phyloP scores from a whole-genome alignment of 2,797 vertebrate genomes.

The Forpus xanthops region DNA sequence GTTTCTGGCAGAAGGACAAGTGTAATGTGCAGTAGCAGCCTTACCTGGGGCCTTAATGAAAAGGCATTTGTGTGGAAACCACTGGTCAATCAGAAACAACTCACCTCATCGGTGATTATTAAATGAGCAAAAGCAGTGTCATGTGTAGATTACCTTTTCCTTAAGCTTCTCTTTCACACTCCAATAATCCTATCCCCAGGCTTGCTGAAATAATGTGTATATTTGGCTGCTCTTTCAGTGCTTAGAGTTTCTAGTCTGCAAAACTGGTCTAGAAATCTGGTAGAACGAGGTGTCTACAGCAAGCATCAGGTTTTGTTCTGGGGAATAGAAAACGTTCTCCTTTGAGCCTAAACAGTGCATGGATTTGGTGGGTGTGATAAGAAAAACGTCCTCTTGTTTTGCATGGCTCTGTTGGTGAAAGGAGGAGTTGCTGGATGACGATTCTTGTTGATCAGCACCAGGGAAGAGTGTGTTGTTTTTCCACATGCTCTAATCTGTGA shows the following conservation, averaged over 20 bases:
- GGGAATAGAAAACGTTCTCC: background rate
- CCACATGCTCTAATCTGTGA: conserved; percentile 8
- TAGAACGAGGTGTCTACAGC: background rate
- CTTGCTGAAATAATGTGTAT: background rate
- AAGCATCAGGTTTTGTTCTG: background rate
- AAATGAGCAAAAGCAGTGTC: background rate
- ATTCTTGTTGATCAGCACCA: background rate
- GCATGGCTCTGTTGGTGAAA: background rate
- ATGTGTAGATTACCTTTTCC: background rate
- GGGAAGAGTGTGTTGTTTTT: background rate
- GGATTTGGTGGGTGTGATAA: conserved; percentile 11
- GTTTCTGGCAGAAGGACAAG: background rate
- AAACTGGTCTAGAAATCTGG: background rate
- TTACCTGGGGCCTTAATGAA: background rate
- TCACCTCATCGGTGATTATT: background rate
- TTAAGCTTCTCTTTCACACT: background rate
- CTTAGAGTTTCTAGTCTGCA: background rate
- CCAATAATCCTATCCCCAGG: background rate
- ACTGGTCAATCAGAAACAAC: background rate
- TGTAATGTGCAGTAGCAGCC: fast-evolving
- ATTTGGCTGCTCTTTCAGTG: background rate
- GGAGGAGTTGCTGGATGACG: background rate
- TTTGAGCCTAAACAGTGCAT: background rate
- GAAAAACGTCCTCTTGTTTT: background rate
- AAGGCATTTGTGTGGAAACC: background rate